These are phyloP conservation scores for Siderastrea siderea DNA, from an alignment of 92 coral and sea anemone genomes.

Conservation along the genomic window DNA sequence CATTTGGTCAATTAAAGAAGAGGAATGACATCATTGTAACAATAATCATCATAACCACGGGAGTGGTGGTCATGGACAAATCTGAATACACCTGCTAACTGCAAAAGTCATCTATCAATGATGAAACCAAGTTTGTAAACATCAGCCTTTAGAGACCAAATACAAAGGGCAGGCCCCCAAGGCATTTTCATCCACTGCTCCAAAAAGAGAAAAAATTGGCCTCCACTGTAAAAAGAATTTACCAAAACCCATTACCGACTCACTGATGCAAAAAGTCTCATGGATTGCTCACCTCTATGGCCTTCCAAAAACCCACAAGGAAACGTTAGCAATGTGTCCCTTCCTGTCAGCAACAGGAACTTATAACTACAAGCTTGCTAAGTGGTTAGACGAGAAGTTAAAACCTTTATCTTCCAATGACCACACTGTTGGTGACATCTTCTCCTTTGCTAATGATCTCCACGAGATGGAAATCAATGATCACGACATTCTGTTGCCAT, in stretches of 20 bases:
- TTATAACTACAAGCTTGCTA: conserved; percentile 54
- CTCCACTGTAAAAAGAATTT: conserved; percentile 14
- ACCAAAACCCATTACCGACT: conserved; percentile 42
- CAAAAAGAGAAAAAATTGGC: conserved; percentile 49
- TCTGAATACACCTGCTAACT: conserved; percentile 17
- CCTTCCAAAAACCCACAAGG: conserved; percentile 54
- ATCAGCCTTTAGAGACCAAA: conserved; percentile 11
- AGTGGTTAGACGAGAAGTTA: conserved; percentile 42
- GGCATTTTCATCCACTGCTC: conserved; percentile 44
- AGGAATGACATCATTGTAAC: no score
- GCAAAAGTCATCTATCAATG: conserved; percentile 33
- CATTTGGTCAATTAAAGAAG: no score
- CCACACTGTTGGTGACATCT: conserved; percentile 19
- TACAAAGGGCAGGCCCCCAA: conserved; percentile 41
- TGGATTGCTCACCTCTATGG: conserved; percentile 56
- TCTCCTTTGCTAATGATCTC: conserved; percentile 16
- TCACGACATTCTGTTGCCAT: conserved; percentile 12
- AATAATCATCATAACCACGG: neutral
- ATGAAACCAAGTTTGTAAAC: neutral
- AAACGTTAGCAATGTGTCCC: conserved; percentile 40
- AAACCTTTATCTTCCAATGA: conserved; percentile 39
- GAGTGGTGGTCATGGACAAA: conserved; percentile 48
- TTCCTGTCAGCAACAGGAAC: conserved; percentile 55
- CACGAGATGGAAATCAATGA: neutral
- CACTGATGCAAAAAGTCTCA: conserved; percentile 29